A percentile compares a stretch with the other conserved stretches of the same genome.
Evolutionary conservation across 1,140 invertebrate genomes (phyloP).

Genomic region (Bursaphelenchus mucronatus): DNA sequence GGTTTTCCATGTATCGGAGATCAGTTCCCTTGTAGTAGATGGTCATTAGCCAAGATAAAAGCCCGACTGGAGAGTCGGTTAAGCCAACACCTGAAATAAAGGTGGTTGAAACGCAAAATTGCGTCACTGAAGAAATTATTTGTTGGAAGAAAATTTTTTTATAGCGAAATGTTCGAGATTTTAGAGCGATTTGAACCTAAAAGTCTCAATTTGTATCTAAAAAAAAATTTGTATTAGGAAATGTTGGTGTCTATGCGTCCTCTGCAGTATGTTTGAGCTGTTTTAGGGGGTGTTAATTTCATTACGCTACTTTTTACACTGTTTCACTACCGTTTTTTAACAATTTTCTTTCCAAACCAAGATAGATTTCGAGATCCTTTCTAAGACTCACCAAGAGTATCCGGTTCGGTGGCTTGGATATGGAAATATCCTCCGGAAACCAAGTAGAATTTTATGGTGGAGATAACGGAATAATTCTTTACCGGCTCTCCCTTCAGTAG

Average conservation of each 20-base stretch:
- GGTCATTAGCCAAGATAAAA: slow-evolving; percentile 77
- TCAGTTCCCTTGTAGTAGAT: slow-evolving; percentile 78
- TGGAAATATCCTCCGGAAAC: slow-evolving; percentile 71
- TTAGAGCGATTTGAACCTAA: background rate
- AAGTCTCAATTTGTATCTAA: too few relatives aligned
- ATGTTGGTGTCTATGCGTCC: too few relatives aligned
- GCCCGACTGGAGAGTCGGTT: slow-evolving; percentile 67
- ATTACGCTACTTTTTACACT: too few relatives aligned
- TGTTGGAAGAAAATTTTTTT: background rate
- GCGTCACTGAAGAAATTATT: background rate
- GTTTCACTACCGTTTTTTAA: too few relatives aligned
- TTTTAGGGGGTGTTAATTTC: too few relatives aligned
- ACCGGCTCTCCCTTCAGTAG: slow-evolving; percentile 66
- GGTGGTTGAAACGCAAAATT: slow-evolving; percentile 51
- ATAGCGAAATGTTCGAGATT: background rate
- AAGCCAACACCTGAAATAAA: slow-evolving; percentile 37
- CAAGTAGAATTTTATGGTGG: slow-evolving; percentile 62
- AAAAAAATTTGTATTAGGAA: too few relatives aligned
- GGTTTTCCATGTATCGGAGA: slow-evolving; percentile 50
- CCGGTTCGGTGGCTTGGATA: slow-evolving; percentile 70
- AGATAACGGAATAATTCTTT: slow-evolving; percentile 66
- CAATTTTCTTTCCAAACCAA: too few relatives aligned
- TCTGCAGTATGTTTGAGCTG: too few relatives aligned
- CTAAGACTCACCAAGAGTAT: slow-evolving; percentile 69
- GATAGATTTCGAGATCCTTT: background rate